These are phyloP conservation scores for Cercocebus atys DNA, from an alignment of 2,113 vertebrate species.

Conservation along the genomic window DNA sequence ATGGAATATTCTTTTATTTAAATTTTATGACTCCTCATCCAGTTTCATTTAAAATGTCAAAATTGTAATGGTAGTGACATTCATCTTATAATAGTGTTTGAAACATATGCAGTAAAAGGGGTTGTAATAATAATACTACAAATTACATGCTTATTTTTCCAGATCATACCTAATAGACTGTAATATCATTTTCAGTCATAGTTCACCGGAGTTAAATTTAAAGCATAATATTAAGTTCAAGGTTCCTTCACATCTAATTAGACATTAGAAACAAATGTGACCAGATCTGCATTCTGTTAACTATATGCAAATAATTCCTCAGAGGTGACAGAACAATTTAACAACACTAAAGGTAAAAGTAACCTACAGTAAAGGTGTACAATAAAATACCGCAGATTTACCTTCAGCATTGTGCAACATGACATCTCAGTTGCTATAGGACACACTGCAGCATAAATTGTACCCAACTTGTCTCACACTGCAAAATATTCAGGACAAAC, in stretches of 20 bases:
- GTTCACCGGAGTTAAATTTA: constrained; percentile 80
- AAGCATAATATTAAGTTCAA: constrained; percentile 78
- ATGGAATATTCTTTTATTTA: constrained; percentile 68
- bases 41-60: constrained; percentile 74
- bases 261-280: constrained; percentile 75
- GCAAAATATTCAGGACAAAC: constrained; percentile 74
- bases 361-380: constrained; percentile 59
- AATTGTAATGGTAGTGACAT: constrained; percentile 59
- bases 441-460: constrained; percentile 62
- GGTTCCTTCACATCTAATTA: constrained; percentile 81
- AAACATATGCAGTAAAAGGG: constrained; percentile 65
- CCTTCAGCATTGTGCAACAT: constrained; percentile 11
- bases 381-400: constrained; percentile 70
- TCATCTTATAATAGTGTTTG: constrained; percentile 73
- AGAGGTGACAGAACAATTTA: constrained; percentile 54
- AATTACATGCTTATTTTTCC: constrained; percentile 79
- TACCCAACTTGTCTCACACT: constrained; percentile 35
- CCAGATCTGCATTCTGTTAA: constrained; percentile 74
- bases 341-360: constrained; percentile 71
- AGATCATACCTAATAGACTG: constrained; percentile 79
- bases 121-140: constrained; percentile 76
- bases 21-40: constrained; percentile 69
- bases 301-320: constrained; percentile 71
- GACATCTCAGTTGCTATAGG: constrained; percentile 63
- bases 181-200: constrained; percentile 75